A percentile compares a stretch with the other conserved stretches of the same genome.
phyloP scores from a whole-genome alignment of 2,797 vertebrate genomes.

The Pelodytes ibericus region DNA sequence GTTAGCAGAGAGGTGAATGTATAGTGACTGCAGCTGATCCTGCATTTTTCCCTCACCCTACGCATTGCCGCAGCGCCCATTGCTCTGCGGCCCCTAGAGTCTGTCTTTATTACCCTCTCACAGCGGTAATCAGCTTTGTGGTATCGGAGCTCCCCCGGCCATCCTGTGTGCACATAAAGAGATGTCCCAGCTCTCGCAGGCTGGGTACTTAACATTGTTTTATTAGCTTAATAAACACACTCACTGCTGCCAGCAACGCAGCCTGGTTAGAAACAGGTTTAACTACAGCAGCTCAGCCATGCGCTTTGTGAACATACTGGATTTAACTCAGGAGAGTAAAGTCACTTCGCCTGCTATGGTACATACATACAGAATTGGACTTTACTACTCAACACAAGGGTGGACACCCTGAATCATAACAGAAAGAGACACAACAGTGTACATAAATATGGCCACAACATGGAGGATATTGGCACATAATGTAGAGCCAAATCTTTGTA shows the following conservation, averaged over 20 bases:
- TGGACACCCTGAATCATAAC: too few relatives aligned
- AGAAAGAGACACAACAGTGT: too few relatives aligned
- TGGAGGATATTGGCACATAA: neutral
- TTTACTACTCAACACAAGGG: too few relatives aligned
- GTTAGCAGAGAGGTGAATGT: neutral
- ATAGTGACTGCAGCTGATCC: constrained; percentile 4
- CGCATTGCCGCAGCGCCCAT: neutral
- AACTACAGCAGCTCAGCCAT: too few relatives aligned
- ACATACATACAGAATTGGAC: too few relatives aligned
- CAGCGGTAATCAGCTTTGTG: constrained; percentile 29
- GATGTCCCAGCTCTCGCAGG: constrained; percentile 50
- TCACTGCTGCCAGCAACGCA: neutral
- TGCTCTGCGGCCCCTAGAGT: neutral
- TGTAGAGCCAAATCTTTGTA: neutral
- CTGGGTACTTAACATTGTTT: constrained; percentile 55
- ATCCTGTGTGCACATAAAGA: constrained; percentile 53
- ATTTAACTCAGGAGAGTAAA: constrained; percentile 33
- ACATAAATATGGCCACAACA: too few relatives aligned
- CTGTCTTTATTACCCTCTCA: constrained; percentile 50
- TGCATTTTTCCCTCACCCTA: neutral
- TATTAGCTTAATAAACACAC: constrained; percentile 58
- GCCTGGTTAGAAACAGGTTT: neutral
- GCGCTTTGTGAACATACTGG: constrained; percentile 33
- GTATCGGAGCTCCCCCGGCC: constrained; percentile 46
- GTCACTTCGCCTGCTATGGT: too few relatives aligned